Percentiles rank a stretch among this genome's conserved stretches.
These are phyloP conservation scores for Drosophila ezoana DNA, from an alignment of 2,888 invertebrate genomes.

Conservation along the genomic window DNA sequence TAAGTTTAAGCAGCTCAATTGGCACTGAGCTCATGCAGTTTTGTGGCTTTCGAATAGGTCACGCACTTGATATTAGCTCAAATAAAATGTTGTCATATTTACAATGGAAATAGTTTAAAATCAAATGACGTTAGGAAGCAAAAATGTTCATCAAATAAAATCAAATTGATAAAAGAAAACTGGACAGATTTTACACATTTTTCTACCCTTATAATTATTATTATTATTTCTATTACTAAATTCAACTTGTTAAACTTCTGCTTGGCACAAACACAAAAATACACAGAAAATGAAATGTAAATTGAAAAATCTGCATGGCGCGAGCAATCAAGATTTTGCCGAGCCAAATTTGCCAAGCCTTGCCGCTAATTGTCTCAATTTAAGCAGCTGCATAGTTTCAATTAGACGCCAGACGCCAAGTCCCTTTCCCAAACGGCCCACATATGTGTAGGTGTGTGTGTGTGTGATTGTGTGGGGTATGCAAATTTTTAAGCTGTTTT, in stretches of 20 bases:
- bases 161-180: background rate
- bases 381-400: constrained; percentile 74
- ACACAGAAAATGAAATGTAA: constrained; percentile 68
- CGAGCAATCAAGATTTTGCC: constrained; percentile 65
- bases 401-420: constrained; percentile 59
- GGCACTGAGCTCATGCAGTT: constrained; percentile 9
- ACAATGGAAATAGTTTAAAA: too few relatives aligned
- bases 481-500: constrained; percentile 78
- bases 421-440: background rate
- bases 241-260: constrained; percentile 1
- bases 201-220: background rate
- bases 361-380: constrained; percentile 74
- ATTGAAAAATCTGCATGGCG: constrained; percentile 65
- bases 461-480: constrained; percentile 37
- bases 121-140: too few relatives aligned
- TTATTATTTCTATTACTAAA: background rate
- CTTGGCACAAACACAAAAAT: constrained; percentile 6
- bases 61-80: too few relatives aligned
- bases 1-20: constrained; percentile 19
- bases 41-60: constrained; percentile 3
- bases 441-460: constrained; percentile 26
- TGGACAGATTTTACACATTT: background rate
- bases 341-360: constrained; percentile 34
- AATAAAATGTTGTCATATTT: too few relatives aligned
- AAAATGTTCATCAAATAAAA: too few relatives aligned